Evolutionary conservation across 1,140 invertebrate genomes (phyloP), one percentile per base, ranked within the genome.

Genomic region (Meloidogyne exigua): DNA sequence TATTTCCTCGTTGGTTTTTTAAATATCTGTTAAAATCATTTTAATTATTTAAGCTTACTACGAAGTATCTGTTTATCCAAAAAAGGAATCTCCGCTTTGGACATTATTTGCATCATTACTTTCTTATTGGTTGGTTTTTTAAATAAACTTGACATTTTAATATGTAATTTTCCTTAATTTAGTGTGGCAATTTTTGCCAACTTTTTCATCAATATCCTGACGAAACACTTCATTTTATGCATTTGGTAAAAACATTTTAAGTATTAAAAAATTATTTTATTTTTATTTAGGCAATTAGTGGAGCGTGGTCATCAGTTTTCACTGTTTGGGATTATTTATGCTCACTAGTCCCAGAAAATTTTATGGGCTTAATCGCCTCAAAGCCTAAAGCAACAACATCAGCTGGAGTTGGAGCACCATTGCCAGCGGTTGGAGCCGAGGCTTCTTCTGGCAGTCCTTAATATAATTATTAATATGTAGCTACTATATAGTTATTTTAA

Each of bases 201-300:
- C 89, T 97, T 63, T 95, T 94, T 57, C 94, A 96, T 89, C 93
- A 95, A 83, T 96, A 95, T 90, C 95, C 95, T 1, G 94, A 96
- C 0, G 72, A 72, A 23, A 75, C 77, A 39, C 39, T 74, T 32
- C 67, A 80, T 12, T 76, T 82, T 57, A 57, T 85, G 12, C 70
- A 80, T n/a, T 66, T 71, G 63, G 78, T 85, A 15, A n/a, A n/a
- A n/a, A 69, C 21, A 36, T 18, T 66, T 7, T 65, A 25, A 23
- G 23, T 21, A 66, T 73, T 65, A 72, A 5, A 21, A 13, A 42
- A 73, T 23, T 23, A 67, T 64, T 78, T 36, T 62, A 65, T 7
- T 36, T 57, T 66, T 73, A 42, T 26, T 62, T 76, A 42, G 79
- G 69, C 36, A 71, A 66, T 42, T 64, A 81, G 68, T 63, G 69